These are phyloP conservation scores for Diorhabda carinulata DNA, from an alignment of 1,140 invertebrate genomes.

Conservation along the genomic window DNA sequence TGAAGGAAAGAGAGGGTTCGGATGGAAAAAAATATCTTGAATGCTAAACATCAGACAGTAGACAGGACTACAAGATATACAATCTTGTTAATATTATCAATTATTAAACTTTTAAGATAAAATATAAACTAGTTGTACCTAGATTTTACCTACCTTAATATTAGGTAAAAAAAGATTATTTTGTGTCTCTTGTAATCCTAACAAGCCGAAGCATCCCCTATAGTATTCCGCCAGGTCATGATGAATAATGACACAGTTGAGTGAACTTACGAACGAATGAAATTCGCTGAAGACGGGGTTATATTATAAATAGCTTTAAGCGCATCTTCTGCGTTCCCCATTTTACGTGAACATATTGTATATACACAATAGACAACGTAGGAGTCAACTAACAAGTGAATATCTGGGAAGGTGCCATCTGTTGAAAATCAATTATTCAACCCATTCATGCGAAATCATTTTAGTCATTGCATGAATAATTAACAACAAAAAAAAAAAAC, in stretches of 20 bases:
- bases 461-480: constrained; percentile 1
- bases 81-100: too few species aligned
- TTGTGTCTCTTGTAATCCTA: too few species aligned
- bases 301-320: neutral
- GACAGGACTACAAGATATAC: too few species aligned
- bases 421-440: neutral
- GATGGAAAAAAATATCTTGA: too few species aligned
- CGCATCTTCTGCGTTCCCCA: neutral
- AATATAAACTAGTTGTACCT: too few species aligned
- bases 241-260: neutral
- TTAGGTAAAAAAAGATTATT: too few species aligned
- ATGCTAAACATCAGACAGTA: too few species aligned
- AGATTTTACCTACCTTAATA: too few species aligned
- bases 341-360: neutral
- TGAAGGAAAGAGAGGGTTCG: too few species aligned
- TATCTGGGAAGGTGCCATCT: constrained; percentile 1
- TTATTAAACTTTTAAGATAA: too few species aligned
- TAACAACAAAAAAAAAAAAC: neutral
- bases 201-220: too few species aligned
- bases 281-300: neutral
- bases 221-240: too few species aligned
- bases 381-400: neutral
- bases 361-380: neutral
- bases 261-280: neutral
- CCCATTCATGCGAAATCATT: neutral